These are phyloP conservation scores for Ariolimax columbianus DNA, from an alignment of 2,888 invertebrate species.

Conservation along the genomic window DNA sequence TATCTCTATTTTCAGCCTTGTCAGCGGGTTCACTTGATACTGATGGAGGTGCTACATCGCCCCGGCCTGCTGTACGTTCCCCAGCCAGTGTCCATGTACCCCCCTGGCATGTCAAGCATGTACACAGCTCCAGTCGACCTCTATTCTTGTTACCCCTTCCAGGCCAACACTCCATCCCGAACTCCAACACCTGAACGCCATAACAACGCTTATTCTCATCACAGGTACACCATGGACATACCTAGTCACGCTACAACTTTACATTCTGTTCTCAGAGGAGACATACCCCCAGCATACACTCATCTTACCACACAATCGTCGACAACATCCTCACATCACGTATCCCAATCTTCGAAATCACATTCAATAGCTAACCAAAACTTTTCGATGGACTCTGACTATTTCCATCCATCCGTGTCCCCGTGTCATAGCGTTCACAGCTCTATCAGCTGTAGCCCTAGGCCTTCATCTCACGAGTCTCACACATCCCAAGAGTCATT, in stretches of 20 bases:
- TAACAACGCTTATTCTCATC: conserved; percentile 6
- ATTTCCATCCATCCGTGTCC: conserved; percentile 41
- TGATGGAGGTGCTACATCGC: conserved; percentile 58
- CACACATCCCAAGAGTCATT: conserved; percentile 45
- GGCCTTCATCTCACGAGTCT: conserved; percentile 52
- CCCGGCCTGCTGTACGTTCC: conserved; percentile 47
- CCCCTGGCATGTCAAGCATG: conserved; percentile 47
- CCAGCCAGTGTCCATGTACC: conserved; percentile 45
- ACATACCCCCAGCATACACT: conserved; percentile 69
- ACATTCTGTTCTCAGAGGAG: conserved; percentile 69
- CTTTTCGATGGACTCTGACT: conserved; percentile 34
- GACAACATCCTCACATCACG: conserved; percentile 30
- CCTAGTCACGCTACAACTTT: conserved; percentile 57
- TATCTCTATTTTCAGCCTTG: not conserved
- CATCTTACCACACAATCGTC: conserved; percentile 60
- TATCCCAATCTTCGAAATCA: conserved; percentile 2
- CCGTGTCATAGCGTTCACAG: conserved; percentile 40
- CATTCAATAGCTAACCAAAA: conserved; percentile 13
- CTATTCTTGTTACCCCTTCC: conserved; percentile 57
- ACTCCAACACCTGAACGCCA: conserved; percentile 49
- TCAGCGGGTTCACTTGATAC: not conserved
- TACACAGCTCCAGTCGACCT: conserved; percentile 51
- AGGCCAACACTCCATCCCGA: conserved; percentile 49
- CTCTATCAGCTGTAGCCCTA: conserved; percentile 37
- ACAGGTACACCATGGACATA: conserved; percentile 26